Conservation (phyloP, 2,797 vertebrate species). For the Catostomus latipinnis region DNA sequence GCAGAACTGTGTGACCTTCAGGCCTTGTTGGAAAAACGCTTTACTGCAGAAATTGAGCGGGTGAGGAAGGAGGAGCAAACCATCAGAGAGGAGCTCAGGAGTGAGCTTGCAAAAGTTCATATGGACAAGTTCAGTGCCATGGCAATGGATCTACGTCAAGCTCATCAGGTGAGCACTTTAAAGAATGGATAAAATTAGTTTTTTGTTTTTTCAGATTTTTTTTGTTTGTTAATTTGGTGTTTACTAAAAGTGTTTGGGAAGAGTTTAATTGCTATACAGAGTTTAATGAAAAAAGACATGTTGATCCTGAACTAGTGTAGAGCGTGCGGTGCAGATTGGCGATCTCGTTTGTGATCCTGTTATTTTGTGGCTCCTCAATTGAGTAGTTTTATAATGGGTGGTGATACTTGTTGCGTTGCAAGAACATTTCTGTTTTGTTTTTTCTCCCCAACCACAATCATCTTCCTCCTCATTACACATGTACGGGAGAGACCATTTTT, state of each 20-base stretch:
- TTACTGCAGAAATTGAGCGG: slow-evolving; percentile 68
- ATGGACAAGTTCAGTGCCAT: slow-evolving; percentile 79
- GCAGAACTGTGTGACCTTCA: slow-evolving; percentile 65
- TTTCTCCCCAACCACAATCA: no score
- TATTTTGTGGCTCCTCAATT: no score
- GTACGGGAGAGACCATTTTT: no score
- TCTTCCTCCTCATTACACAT: no score
- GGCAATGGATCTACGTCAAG: slow-evolving; percentile 77
- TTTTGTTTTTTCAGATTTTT: neutral
- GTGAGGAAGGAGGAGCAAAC: slow-evolving; percentile 74
- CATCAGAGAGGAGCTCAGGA: slow-evolving; percentile 72
- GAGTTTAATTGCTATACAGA: neutral
- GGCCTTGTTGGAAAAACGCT: slow-evolving; percentile 64
- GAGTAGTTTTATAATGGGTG: no score
- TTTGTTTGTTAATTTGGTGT: neutral
- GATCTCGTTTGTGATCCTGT: no score
- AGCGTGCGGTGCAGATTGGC: no score
- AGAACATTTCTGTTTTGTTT: no score
- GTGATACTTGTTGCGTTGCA: no score
- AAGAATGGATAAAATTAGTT: neutral
- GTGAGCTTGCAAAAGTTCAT: slow-evolving; percentile 77
- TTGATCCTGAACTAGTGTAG: no score
- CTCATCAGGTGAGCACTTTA: slow-evolving; percentile 79
- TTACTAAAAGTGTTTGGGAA: neutral
- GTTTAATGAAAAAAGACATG: neutral